phyloP scores from a whole-genome alignment of 2,888 invertebrate genomes.

The Diabrotica balteata region DNA sequence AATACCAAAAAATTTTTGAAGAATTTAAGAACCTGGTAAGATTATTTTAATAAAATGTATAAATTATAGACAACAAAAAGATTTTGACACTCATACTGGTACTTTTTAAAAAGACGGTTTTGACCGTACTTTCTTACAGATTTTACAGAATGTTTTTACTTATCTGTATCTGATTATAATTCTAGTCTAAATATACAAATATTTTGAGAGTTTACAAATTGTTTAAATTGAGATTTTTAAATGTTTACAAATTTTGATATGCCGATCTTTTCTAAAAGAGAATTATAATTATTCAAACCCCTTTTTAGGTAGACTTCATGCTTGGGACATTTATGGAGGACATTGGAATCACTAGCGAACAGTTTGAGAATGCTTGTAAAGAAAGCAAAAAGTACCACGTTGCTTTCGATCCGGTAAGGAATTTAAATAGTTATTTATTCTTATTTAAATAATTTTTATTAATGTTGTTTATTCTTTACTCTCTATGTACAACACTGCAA shows the following conservation, averaged over 20 bases:
- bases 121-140: no score
- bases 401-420: conserved; percentile 64
- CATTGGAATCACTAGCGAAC: conserved; percentile 85
- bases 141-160: no score
- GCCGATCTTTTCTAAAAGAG: no score
- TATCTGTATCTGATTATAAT: no score
- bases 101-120: no score
- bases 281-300: no score
- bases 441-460: not conserved
- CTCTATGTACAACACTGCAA: not conserved
- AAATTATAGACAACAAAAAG: no score
- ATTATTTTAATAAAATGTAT: conserved; percentile 12
- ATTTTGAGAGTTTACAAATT: no score
- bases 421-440: not conserved
- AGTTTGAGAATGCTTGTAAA: conserved; percentile 83
- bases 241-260: no score
- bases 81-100: no score
- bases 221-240: no score
- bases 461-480: not conserved
- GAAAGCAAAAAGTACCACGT: conserved; percentile 61
- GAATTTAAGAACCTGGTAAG: conserved; percentile 87
- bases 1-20: conserved; percentile 78
- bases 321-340: conserved; percentile 93
- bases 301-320: conserved; percentile 80
- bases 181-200: no score